Percentiles rank a stretch among this genome's conserved stretches.
Evolutionary conservation across 2,113 vertebrate species (phyloP).

Genomic region (Pionites leucogaster): DNA sequence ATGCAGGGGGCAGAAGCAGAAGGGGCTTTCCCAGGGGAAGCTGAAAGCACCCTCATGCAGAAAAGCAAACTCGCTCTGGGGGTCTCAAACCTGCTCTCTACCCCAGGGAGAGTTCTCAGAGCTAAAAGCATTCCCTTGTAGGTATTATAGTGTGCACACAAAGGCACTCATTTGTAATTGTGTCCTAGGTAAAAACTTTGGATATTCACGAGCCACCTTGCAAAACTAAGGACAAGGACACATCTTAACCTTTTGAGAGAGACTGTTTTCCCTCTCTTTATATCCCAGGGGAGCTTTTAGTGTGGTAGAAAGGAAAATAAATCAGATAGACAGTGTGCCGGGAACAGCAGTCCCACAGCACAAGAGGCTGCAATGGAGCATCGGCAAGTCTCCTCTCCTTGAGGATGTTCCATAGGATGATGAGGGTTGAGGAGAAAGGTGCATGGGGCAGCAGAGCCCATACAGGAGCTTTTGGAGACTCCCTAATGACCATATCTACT

Average conservation of each 20-base stretch:
- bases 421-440: neutral
- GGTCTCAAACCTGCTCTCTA: neutral
- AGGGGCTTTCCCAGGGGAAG: too few species aligned
- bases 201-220: neutral
- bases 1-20: rapidly evolving
- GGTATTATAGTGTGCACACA: neutral
- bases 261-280: too few species aligned
- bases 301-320: neutral
- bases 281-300: neutral
- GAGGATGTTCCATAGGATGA: neutral
- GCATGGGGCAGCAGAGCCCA: neutral
- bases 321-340: neutral
- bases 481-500: neutral
- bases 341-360: neutral
- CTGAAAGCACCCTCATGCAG: too few species aligned
- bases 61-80: neutral
- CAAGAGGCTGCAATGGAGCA: neutral
- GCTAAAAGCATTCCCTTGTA: neutral
- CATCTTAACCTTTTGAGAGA: neutral
- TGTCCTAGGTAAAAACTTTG: neutral
- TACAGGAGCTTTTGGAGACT: neutral
- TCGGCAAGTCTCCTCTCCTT: neutral
- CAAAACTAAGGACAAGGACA: neutral
- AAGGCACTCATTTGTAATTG: too few species aligned
- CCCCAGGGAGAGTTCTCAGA: neutral